Base-by-base conservation (phyloP, 2,113 vertebrate genomes). In the Neopipo cinnamomea region DNA sequence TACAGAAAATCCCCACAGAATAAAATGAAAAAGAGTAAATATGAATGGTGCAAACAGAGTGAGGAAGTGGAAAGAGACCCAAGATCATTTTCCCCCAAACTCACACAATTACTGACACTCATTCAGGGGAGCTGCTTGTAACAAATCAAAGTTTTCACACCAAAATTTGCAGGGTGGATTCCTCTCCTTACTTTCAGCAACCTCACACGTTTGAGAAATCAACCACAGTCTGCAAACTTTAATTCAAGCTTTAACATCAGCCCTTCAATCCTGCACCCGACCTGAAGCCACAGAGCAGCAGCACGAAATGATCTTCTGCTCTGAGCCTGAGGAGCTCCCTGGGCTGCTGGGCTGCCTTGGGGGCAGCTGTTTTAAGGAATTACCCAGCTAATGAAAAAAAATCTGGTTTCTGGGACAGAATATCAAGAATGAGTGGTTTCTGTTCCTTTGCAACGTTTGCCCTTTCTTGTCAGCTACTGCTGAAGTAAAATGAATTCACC, bases 391-490 rank as follows among this genome's bases (percentile, higher is more conserved):
- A 55, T 27, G 59, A 58, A 47, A 52, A 88, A 85, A 87, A 76
- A 44, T 4, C 39, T 31, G 35, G 13, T n/a, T 74, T 50, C 83
- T 72, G 47, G 49, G 89, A 77, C 44, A 86, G 47, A 91, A 14
- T n/a, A 66, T 27, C 41, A 75, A 70, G 74, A 88, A 85, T 3
- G 8, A 84, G 62, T 1, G 1, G 30, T 50, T 85, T 53, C 65
- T 89, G 52, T n/a, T 74, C 42, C 63, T 68, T 41, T 9, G 2
- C 46, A 16, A 79, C 70, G 12, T 86, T 73, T 81, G 72, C 67
- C 80, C 68, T 95, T 83, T 70, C 82, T 86, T 77, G 79, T 58
- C 80, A 72, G 67, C 30, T 85, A 86, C 77, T 58, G 35, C 75
- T 88, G 77, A 46, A 72, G 63, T 53, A 66, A 92, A 95, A 91